These are phyloP conservation scores for Hermaeophaga mercurialis DNA, from an alignment of 2,888 invertebrate species.

Conservation along the genomic window DNA sequence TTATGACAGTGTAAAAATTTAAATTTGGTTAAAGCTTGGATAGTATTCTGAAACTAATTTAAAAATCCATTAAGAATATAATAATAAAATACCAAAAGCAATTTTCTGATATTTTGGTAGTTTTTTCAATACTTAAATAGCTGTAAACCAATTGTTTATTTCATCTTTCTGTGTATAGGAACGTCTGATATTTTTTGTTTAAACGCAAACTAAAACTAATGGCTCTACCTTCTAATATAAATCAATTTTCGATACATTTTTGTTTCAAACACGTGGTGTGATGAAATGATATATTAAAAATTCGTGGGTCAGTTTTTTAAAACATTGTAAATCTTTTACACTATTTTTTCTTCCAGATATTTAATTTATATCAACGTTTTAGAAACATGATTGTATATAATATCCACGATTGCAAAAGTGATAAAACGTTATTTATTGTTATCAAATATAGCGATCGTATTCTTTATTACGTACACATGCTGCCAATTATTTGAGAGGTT, in stretches of 20 bases:
- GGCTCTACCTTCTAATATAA: too few species aligned
- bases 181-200: too few species aligned
- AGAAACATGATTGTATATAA: slow-evolving; percentile 5
- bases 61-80: too few species aligned
- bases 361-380: slow-evolving; percentile 9
- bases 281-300: background rate
- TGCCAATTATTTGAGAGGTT: slow-evolving; percentile 20
- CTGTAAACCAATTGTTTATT: too few species aligned
- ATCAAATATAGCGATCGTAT: slow-evolving; percentile 6
- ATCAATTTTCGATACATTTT: background rate
- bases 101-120: too few species aligned
- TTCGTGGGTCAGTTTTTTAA: background rate
- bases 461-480: slow-evolving; percentile 11
- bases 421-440: slow-evolving; percentile 13
- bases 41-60: too few species aligned
- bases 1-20: too few species aligned
- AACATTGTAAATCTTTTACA: background rate
- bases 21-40: too few species aligned
- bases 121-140: too few species aligned
- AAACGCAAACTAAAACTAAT: too few species aligned
- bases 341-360: background rate
- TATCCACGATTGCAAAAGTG: slow-evolving; percentile 1
- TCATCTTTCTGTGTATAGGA: too few species aligned
- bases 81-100: too few species aligned
- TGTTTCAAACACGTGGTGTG: background rate